Evolutionary conservation across 2,888 invertebrate species (phyloP).

Genomic region (Platynereis dumerilii): DNA sequence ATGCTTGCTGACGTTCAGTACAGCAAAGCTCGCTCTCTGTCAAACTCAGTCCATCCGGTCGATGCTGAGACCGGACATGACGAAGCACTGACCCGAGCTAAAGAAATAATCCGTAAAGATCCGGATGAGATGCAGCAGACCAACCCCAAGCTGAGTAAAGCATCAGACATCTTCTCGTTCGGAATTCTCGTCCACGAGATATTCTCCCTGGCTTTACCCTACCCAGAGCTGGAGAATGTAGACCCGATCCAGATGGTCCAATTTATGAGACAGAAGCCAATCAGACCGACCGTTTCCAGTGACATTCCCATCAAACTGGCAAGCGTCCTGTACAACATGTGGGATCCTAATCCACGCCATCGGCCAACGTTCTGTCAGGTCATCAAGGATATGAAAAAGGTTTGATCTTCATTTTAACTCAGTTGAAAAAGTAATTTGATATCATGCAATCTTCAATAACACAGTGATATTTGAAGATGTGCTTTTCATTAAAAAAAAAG

Average conservation of each 20-base stretch:
- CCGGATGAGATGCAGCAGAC: no score
- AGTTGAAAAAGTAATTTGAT: no score
- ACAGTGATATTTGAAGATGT: no score
- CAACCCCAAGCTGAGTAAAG: conserved; percentile 42
- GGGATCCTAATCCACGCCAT: conserved; percentile 42
- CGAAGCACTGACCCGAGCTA: background rate
- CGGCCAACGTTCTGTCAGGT: conserved; percentile 49
- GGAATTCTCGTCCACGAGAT: background rate
- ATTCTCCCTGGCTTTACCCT: background rate
- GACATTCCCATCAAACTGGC: conserved; percentile 37
- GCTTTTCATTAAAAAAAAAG: no score
- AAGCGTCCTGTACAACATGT: conserved; percentile 47
- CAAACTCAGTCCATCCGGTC: no score
- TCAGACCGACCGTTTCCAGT: conserved; percentile 19
- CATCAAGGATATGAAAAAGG: conserved; percentile 31
- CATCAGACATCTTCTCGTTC: no score
- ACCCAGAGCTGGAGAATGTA: background rate
- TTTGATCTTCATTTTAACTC: no score
- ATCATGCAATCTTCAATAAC: no score
- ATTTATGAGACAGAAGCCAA: no score
- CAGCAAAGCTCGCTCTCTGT: no score
- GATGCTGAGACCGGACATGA: no score
- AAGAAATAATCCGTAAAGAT: conserved; percentile 29
- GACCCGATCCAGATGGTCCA: background rate
- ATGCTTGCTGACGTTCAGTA: conserved; percentile 24